Evolutionary conservation across 1,140 invertebrate genomes (phyloP).

Genomic region (Dolichoris vasculosae): DNA sequence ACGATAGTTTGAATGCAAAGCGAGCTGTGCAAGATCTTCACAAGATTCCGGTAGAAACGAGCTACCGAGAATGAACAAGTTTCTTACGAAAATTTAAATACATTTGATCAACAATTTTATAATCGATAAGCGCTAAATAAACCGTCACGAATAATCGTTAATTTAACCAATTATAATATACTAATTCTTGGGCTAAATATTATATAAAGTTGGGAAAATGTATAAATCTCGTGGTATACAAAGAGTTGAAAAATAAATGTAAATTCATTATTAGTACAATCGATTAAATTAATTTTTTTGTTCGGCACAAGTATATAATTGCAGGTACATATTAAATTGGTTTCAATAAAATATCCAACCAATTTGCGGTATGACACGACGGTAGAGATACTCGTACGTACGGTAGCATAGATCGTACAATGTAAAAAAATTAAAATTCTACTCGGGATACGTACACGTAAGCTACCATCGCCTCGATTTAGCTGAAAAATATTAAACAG

Average conservation of each 20-base stretch:
- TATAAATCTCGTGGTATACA: no score
- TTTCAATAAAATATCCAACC: neutral
- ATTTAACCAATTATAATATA: no score
- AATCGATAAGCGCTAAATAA: no score
- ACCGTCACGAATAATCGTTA: no score
- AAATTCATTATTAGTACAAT: no score
- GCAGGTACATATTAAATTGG: no score
- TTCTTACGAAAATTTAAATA: neutral
- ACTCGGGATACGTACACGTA: neutral
- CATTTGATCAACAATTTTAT: no score
- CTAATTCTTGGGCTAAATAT: no score
- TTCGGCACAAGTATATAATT: no score
- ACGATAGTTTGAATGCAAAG: neutral
- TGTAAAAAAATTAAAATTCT: neutral
- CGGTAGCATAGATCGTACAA: neutral
- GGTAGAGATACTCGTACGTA: neutral
- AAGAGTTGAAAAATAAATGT: no score
- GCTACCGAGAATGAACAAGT: neutral
- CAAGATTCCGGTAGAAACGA: neutral
- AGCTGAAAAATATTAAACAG: constrained; percentile 3
- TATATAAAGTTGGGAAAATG: no score
- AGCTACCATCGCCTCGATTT: neutral
- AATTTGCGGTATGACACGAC: neutral
- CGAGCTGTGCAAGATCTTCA: neutral
- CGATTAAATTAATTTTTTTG: no score